Conservation (phyloP, 2,113 vertebrate species). For the Hemicordylus capensis region DNA sequence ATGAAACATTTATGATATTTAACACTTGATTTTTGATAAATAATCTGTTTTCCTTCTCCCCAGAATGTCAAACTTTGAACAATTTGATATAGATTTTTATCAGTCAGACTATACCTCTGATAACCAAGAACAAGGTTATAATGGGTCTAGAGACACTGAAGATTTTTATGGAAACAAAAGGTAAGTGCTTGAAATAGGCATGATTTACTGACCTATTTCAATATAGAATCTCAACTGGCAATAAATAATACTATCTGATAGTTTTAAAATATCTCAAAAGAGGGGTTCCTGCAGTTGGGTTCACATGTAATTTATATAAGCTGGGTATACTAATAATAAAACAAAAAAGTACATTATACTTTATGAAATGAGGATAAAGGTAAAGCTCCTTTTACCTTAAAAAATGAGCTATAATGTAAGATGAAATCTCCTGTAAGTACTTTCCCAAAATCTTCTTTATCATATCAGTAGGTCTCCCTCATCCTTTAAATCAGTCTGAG, state of each 20-base stretch:
- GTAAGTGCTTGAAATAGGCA: constrained; percentile 63
- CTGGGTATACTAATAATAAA: neutral
- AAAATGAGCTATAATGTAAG: neutral
- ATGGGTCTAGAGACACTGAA: constrained; percentile 42
- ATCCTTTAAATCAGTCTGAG: too few relatives aligned
- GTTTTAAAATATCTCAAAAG: neutral
- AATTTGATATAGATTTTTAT: constrained; percentile 86
- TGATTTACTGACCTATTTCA: neutral
- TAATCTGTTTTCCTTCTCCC: constrained; percentile 34
- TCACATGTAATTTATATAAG: neutral
- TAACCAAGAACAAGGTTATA: constrained; percentile 71
- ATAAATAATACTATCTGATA: neutral
- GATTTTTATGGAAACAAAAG: constrained; percentile 45
- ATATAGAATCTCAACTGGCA: neutral
- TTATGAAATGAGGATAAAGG: neutral
- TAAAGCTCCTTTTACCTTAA: neutral
- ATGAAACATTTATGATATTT: neutral
- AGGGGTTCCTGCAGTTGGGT: neutral
- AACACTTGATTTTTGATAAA: constrained; percentile 6
- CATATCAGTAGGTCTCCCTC: neutral
- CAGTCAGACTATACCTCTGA: constrained; percentile 85
- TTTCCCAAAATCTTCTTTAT: neutral
- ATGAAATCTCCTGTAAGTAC: neutral
- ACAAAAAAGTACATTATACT: neutral
- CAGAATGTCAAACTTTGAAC: constrained; percentile 83